Evolutionary conservation across 2,113 vertebrate genomes (phyloP).

Genomic region (Heterotilapia buettikoferi): DNA sequence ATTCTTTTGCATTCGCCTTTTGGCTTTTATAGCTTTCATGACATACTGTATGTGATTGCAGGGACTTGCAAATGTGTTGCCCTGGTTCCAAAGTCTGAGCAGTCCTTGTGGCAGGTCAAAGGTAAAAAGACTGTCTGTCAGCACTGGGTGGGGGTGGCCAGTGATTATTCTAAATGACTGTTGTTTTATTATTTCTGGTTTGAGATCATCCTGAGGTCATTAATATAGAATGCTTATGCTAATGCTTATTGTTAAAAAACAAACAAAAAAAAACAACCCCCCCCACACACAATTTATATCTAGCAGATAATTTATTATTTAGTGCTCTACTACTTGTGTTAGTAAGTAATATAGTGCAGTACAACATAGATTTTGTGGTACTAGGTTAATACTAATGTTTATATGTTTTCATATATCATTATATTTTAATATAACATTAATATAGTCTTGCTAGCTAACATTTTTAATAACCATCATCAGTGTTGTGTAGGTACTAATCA

Average conservation of each 20-base stretch:
- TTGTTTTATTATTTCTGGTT: not conserved
- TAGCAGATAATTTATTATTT: not conserved
- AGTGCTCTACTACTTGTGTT: not conserved
- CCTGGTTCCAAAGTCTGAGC: constrained; percentile 68
- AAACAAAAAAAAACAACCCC: not conserved
- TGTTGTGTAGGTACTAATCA: not conserved
- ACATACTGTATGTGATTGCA: constrained; percentile 24
- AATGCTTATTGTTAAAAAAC: not conserved
- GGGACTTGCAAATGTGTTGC: constrained; percentile 54
- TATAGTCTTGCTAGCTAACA: not conserved
- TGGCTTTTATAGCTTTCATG: constrained; percentile 61
- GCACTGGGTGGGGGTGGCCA: constrained; percentile 51
- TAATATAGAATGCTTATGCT: not conserved
- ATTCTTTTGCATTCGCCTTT: not conserved
- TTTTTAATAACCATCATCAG: not conserved
- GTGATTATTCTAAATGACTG: not conserved
- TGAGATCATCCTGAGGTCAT: not conserved
- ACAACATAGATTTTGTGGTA: not conserved
- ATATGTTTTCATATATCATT: not conserved
- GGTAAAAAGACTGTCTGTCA: constrained; percentile 64
- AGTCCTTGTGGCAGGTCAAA: constrained; percentile 73
- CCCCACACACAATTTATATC: accelerated
- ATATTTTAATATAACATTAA: not conserved
- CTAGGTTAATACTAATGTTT: not conserved
- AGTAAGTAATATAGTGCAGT: not conserved